These are phyloP conservation scores for Toxotes chatareus DNA, from an alignment of 2,113 vertebrate genomes.

Conservation along the genomic window DNA sequence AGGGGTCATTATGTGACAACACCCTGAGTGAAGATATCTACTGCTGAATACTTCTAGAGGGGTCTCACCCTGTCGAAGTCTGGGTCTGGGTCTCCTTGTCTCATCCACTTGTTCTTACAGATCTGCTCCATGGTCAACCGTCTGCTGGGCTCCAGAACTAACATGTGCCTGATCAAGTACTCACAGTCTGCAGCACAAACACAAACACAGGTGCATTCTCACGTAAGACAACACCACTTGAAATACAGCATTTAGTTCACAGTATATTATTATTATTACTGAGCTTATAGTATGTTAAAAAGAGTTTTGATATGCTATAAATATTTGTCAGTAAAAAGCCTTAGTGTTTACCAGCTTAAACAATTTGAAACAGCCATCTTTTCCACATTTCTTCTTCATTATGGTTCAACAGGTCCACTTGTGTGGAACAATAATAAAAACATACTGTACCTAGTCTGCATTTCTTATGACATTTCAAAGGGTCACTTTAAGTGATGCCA, in stretches of 20 bases:
- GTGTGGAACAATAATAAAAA: not conserved
- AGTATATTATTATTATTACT: no score
- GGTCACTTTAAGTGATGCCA: no score
- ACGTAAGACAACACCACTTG: not conserved
- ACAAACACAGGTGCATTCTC: not conserved
- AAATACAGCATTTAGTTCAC: not conserved
- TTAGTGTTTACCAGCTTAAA: no score
- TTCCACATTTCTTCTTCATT: not conserved
- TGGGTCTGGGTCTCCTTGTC: conserved; percentile 92
- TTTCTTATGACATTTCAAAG: no score
- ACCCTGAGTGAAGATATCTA: not conserved
- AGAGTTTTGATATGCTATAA: no score
- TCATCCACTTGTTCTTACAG: conserved; percentile 99
- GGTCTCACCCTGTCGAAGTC: conserved; percentile 94
- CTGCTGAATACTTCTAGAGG: not conserved
- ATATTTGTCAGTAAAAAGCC: no score
- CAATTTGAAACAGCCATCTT: not conserved
- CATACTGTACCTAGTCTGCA: not conserved
- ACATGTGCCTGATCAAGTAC: conserved; percentile 98
- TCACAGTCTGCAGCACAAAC: conserved; percentile 91
- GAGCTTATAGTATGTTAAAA: not conserved
- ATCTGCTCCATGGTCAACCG: conserved; percentile 98
- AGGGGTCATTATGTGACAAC: not conserved
- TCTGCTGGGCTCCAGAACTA: conserved; percentile 95
- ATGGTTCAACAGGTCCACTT: not conserved